phyloP scores from a whole-genome alignment of 2,888 invertebrate genomes.

The Drosophila putrida region DNA sequence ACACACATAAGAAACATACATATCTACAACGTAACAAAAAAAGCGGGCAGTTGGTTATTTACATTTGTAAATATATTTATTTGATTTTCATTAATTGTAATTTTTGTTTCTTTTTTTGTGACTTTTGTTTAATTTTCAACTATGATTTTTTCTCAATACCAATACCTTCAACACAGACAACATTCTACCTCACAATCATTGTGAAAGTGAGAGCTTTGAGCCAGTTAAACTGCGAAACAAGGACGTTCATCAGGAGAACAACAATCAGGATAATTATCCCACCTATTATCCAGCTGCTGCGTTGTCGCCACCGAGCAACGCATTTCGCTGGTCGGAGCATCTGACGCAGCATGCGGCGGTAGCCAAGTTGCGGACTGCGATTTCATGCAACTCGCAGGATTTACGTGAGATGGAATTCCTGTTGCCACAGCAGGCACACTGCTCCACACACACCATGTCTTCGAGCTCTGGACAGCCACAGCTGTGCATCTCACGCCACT shows the following conservation, averaged over 20 bases:
- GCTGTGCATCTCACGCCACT: conserved; percentile 76
- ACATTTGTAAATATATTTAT: conserved; percentile 34
- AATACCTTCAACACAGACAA: conserved; percentile 50
- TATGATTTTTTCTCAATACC: conserved; percentile 38
- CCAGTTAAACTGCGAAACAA: conserved; percentile 65
- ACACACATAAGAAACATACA: conserved; percentile 12
- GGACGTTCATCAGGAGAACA: conserved; percentile 38
- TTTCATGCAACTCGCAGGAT: conserved; percentile 77
- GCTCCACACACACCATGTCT: conserved; percentile 36
- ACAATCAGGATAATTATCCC: conserved; percentile 67
- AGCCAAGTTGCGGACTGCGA: conserved; percentile 79
- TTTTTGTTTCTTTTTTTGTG: conserved; percentile 26
- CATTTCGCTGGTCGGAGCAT: conserved; percentile 80
- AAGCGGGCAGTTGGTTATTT: conserved; percentile 33
- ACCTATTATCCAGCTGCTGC: conserved; percentile 49
- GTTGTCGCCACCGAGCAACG: conserved; percentile 47
- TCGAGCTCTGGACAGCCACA: conserved; percentile 83
- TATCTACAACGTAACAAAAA: conserved; percentile 1
- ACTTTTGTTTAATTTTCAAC: conserved; percentile 51
- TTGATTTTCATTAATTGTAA: conserved; percentile 20
- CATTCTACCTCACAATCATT: conserved; percentile 50
- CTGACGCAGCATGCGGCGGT: conserved; percentile 78
- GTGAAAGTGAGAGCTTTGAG: conserved; percentile 49
- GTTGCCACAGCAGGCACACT: conserved; percentile 62
- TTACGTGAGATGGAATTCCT: conserved; percentile 85